These are phyloP conservation scores for Pygmarrhopalites habei DNA, from an alignment of 1,140 invertebrate species.

Conservation along the genomic window DNA sequence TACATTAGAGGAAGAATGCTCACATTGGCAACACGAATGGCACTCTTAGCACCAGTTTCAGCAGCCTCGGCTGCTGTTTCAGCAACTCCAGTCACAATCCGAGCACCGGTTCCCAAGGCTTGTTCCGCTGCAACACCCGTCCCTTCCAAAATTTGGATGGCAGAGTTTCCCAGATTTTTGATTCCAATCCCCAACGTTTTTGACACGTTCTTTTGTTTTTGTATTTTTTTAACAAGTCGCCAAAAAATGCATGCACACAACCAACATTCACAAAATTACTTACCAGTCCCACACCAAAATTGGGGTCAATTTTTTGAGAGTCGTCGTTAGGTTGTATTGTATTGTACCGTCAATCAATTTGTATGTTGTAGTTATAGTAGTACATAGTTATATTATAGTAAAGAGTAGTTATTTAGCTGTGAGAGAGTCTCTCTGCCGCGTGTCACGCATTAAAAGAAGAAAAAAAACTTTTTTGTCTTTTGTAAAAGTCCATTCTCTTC, in stretches of 20 bases:
- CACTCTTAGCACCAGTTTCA: constrained; percentile 33
- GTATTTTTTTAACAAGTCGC: no score
- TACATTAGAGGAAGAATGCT: constrained; percentile 27
- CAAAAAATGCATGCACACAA: constrained; percentile 15
- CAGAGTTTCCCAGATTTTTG: constrained; percentile 37
- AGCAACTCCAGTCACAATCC: constrained; percentile 37
- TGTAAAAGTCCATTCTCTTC: no score
- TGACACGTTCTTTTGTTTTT: constrained; percentile 33
- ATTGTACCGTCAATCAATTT: not conserved
- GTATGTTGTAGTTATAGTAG: not conserved
- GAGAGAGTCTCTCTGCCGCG: no score
- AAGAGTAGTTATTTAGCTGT: no score
- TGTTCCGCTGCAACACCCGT: constrained; percentile 36
- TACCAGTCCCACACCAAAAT: not conserved
- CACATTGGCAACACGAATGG: constrained; percentile 40
- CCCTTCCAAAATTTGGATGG: constrained; percentile 39
- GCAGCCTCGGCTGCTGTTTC: constrained; percentile 39
- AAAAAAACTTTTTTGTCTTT: no score
- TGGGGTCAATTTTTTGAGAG: not conserved
- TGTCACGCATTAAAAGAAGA: no score
- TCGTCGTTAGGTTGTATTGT: constrained; percentile 5
- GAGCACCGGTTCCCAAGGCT: constrained; percentile 37
- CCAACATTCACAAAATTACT: constrained; percentile 24
- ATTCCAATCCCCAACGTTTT: constrained; percentile 32
- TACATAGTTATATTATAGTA: constrained; percentile 11